These are phyloP conservation scores for Operophtera brumata DNA, from an alignment of 2,888 invertebrate genomes.

Conservation along the genomic window DNA sequence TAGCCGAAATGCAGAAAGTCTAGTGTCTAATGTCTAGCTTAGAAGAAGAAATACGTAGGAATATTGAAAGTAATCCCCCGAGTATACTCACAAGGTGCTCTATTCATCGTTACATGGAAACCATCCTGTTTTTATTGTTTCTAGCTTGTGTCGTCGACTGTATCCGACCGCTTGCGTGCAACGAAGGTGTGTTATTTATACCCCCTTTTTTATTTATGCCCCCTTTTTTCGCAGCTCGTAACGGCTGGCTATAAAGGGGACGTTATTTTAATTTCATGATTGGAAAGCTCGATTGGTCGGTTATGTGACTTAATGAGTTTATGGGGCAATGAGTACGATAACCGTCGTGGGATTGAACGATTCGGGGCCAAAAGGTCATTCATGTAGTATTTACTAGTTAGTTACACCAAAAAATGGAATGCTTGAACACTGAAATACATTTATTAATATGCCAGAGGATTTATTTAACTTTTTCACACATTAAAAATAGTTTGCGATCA, in stretches of 20 bases:
- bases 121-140: neutral
- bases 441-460: neutral
- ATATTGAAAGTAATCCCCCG: too few relatives aligned
- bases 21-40: too few relatives aligned
- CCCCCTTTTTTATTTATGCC: conserved; percentile 77
- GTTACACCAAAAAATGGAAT: neutral
- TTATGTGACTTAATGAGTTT: conserved; percentile 79
- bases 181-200: conserved; percentile 79
- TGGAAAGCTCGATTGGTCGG: conserved; percentile 79
- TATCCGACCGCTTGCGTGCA: conserved; percentile 69
- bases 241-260: conserved; percentile 76
- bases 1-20: too few relatives aligned
- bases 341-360: conserved; percentile 61
- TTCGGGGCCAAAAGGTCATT: conserved; percentile 50
- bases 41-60: too few relatives aligned
- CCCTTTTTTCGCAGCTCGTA: conserved; percentile 82
- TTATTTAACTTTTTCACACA: too few relatives aligned
- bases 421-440: too few relatives aligned
- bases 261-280: conserved; percentile 80
- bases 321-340: conserved; percentile 66
- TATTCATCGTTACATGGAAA: neutral
- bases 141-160: conserved; percentile 33
- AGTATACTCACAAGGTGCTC: too few relatives aligned
- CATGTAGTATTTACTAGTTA: neutral
- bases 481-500: too few relatives aligned